Conservation (phyloP, 2,888 invertebrate species). For the Tenthredo distinguenda region DNA sequence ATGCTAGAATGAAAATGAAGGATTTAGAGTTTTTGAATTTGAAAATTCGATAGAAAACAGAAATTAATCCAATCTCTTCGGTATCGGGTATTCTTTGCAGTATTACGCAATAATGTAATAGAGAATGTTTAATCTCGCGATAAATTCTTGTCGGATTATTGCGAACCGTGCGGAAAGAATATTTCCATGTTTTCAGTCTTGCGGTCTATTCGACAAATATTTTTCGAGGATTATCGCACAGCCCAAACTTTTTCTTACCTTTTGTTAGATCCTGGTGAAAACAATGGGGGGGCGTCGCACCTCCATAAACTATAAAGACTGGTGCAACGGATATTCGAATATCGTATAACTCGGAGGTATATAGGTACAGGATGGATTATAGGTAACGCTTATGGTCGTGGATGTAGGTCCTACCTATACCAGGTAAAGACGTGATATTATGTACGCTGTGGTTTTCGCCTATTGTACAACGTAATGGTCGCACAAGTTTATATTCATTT, state of each 20-base stretch:
- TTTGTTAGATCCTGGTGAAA: background rate
- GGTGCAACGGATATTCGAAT: background rate
- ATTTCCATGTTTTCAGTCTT: constrained; percentile 12
- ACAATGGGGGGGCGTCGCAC: constrained; percentile 29
- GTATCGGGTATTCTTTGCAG: too few species aligned
- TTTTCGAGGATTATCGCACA: background rate
- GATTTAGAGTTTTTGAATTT: too few species aligned
- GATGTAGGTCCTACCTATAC: background rate
- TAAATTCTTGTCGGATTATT: background rate
- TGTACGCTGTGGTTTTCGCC: constrained; percentile 6
- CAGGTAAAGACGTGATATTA: background rate
- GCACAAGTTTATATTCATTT: background rate
- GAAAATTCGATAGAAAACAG: too few species aligned
- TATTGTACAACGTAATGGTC: background rate
- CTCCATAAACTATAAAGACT: constrained; percentile 20
- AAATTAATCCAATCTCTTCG: too few species aligned
- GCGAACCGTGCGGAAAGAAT: background rate
- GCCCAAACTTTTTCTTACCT: background rate
- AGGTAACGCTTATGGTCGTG: background rate
- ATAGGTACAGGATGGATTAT: background rate
- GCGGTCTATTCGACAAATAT: constrained; percentile 40
- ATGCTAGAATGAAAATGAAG: too few species aligned
- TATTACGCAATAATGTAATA: background rate
- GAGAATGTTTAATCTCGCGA: background rate
- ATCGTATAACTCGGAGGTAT: background rate